Base-by-base conservation (phyloP, 2,113 vertebrate species). In the Gasterosteus nipponicus region DNA sequence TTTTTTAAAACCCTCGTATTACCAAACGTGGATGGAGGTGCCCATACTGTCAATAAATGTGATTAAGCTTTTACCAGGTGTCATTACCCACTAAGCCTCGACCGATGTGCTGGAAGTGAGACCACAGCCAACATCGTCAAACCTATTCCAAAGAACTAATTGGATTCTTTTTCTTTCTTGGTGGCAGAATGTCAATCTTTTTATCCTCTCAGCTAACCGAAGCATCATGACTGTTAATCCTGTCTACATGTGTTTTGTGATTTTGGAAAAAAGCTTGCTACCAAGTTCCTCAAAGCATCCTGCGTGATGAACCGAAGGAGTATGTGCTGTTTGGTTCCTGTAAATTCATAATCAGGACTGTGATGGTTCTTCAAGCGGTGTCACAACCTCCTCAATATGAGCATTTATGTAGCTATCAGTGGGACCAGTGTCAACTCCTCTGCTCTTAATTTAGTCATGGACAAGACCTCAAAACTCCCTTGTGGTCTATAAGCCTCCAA, bases 261-360 rank as follows among this genome's bases (percentile, higher is more conserved):
- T 51, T 51, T 75, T 62, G 74, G 68, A 66, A 75, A 71, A 79
- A 68, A 61, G 54, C 47, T 77, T 69, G 10, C 41, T 74, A 74
- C 49, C 15, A 62, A 73, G 46, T 69, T 56, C 35, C 65, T 39
- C 5, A 51, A 56, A 66, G 39, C 6, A 71, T 71, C 15, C 41
- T 70, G 26, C 49, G 31, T 47, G 56, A 70, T 47, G 65, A 78
- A 44, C 29, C 53, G 4, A 68, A 53, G 38, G 22, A 56, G 19
- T 31, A 16, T 65, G 74, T 29, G 2, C 22, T 60, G 49, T 65
- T 41, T 65, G 22, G 16, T 58, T 64, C 18, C 53, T 51, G 8
- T 41, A 39, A 42, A 59, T 65, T 73, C 51, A 68, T 10, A 60
- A 60, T 76, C 44, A 60, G 7, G 42, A 19, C 33, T 42, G 46